Evolutionary conservation across 2,888 invertebrate species (phyloP), one percentile per base, ranked within the genome.

Genomic region (Ochropleura plecta): DNA sequence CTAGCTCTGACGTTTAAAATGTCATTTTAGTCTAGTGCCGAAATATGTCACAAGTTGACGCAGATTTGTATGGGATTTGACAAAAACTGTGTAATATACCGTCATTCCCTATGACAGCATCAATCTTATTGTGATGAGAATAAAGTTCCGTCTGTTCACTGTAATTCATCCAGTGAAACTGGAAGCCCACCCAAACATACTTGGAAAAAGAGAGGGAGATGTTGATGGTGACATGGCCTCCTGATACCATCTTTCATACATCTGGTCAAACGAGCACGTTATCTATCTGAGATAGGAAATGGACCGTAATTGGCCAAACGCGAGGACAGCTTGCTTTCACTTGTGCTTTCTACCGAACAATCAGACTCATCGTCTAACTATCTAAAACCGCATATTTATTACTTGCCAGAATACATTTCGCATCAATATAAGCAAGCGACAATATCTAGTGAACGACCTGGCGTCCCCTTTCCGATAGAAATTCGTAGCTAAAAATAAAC

Each of bases 401-500:
- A 51, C 14, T 20, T 84, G 67, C 70, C 76, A 82, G 82, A 73
- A 57, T 73, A 73, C 63, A 85, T 81, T 82, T 86, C 72, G 82
- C 78, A 78, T 80, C 82, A 78, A 84, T 83, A 81, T 79, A 81
- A 79, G 70, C 53, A 85, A 79, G 80, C 87, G 89, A 92, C 90
- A 92, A 90, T 90, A 84, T 88, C 79, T 84, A 85, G 86, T 84
- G 88, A 87, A 84, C 87, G 87, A 85, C 84, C 85, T 69, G 69
- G 14, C 86, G 90, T 88, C 89, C 88, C 84, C 90, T 87, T 91
- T 92, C 62, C 89, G 86, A 86, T 91, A 90, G 88, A 86, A 85
- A 88, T 89, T 79, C 83, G 77, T 68, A 76, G 74, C 92, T 92
- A 92, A 90, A 93, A 92, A 94, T 92, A 94, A 79, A 63, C 86